Percentiles rank a stretch among this genome's conserved stretches.
Conservation (phyloP, 2,888 invertebrate genomes). For the Sympetrum striolatum region DNA sequence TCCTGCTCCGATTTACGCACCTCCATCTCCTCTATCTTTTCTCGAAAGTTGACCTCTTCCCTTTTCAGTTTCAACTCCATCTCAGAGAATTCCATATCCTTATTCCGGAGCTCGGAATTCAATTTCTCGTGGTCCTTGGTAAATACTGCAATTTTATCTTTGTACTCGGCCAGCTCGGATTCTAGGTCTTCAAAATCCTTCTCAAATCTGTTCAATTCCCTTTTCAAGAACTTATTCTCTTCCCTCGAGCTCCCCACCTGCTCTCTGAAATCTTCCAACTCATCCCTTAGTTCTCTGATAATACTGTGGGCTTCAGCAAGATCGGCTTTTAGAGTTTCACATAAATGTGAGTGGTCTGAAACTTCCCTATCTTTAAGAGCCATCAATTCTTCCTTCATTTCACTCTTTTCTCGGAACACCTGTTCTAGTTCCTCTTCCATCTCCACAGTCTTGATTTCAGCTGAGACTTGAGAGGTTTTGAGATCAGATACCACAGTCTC, state of each 20-base stretch:
- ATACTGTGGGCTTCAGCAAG: constrained; percentile 61
- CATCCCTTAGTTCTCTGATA: constrained; percentile 59
- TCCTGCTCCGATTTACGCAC: constrained; percentile 64
- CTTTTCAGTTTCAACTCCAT: constrained; percentile 66
- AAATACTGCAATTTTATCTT: constrained; percentile 58
- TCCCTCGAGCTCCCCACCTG: constrained; percentile 64
- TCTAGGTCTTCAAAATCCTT: constrained; percentile 54
- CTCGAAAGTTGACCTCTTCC: constrained; percentile 60
- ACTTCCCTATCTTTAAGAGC: not conserved
- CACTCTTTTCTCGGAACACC: not conserved
- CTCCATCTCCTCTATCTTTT: constrained; percentile 64
- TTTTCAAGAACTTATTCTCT: constrained; percentile 46
- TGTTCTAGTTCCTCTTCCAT: constrained; percentile 76
- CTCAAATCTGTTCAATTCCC: constrained; percentile 47
- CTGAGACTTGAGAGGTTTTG: constrained; percentile 63
- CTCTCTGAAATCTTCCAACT: constrained; percentile 71
- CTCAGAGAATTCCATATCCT: constrained; percentile 58
- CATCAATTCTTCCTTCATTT: constrained; percentile 16
- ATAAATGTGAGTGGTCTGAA: not conserved
- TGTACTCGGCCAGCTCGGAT: constrained; percentile 59
- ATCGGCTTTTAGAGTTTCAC: constrained; percentile 53
- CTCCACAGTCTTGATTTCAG: constrained; percentile 79
- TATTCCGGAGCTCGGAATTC: constrained; percentile 65
- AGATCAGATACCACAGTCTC: not conserved
- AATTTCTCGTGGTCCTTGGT: constrained; percentile 48